phyloP scores from a whole-genome alignment of 2,113 vertebrate genomes.

The Bufo bufo region DNA sequence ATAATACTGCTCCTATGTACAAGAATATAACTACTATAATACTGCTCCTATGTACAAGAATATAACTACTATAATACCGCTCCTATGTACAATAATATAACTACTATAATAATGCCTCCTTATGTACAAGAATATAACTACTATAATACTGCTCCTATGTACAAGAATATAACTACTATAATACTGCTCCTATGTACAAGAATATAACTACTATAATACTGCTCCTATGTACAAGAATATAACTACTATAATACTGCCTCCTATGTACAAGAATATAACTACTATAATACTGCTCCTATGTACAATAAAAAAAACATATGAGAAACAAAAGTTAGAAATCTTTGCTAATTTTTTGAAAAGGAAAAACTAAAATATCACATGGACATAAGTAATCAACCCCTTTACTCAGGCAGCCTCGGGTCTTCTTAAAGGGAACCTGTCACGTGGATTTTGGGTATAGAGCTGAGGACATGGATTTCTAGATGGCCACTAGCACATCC shows the following conservation, averaged over 20 bases:
- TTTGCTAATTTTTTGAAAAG: not conserved
- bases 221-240: not conserved
- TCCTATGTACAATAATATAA: not conserved
- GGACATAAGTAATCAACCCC: too few species aligned
- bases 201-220: not conserved
- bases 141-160: not conserved
- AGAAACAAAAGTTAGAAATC: too few species aligned
- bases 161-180: constrained; percentile 7
- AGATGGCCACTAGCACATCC: too few species aligned
- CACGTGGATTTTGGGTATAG: too few species aligned
- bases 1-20: too few species aligned
- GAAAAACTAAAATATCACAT: too few species aligned
- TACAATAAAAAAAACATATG: constrained; percentile 1
- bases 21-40: too few species aligned
- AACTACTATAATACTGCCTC: not conserved
- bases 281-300: not conserved
- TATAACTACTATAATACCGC: not conserved
- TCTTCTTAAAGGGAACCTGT: too few species aligned
- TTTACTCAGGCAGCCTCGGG: too few species aligned
- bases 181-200: constrained; percentile 10
- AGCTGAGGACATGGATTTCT: too few species aligned
- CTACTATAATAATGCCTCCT: not conserved
- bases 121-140: constrained; percentile 1
- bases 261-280: too few species aligned
- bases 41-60: too few species aligned